These are phyloP conservation scores for Periparus ater DNA, from an alignment of 2,797 vertebrate species.

Conservation along the genomic window DNA sequence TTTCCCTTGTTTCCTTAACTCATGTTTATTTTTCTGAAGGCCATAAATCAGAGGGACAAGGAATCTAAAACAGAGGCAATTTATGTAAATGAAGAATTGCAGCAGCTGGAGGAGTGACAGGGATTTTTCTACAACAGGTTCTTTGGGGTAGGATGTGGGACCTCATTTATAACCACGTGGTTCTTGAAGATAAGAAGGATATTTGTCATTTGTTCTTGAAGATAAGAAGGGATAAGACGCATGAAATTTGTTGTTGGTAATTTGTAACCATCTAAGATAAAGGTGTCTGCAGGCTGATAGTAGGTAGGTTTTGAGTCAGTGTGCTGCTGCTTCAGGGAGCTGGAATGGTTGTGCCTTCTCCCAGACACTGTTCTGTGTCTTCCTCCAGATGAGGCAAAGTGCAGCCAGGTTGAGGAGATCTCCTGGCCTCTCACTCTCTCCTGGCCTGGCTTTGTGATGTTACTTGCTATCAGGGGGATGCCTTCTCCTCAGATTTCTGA, in stretches of 20 bases:
- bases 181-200: not conserved
- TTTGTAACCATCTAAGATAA: constrained; percentile 27
- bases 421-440: not conserved
- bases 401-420: not conserved
- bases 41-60: constrained; percentile 20
- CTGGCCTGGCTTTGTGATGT: not conserved
- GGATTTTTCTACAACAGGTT: not conserved
- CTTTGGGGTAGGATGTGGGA: not conserved
- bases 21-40: constrained; percentile 29
- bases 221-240: not conserved
- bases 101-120: not conserved
- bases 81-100: constrained; percentile 7
- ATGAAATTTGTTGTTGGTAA: constrained; percentile 16
- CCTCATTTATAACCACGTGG: not conserved
- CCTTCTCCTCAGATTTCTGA: not conserved
- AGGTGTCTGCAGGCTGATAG: not conserved
- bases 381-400: not conserved
- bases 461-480: not conserved
- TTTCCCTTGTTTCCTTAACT: constrained; percentile 30
- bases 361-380: not conserved
- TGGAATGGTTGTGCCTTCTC: not conserved
- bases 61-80: not conserved
- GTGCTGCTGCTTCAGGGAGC: not conserved
- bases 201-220: not conserved
- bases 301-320: not conserved